Evolutionary conservation across 2,797 vertebrate species (phyloP), one percentile per base, ranked within the genome.

Genomic region (Sciaenops ocellatus): DNA sequence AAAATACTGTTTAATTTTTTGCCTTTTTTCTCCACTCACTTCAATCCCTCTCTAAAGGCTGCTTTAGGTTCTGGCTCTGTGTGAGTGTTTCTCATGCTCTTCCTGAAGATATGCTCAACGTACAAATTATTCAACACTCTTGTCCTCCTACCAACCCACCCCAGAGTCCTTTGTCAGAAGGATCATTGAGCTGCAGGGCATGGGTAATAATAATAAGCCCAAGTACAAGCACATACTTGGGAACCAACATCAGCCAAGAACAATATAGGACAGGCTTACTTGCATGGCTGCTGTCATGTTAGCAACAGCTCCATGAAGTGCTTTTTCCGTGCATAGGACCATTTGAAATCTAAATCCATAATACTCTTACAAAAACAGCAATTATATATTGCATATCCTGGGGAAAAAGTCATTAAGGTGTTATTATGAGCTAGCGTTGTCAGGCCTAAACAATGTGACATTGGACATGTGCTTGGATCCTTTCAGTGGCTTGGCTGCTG

Each of bases 101-200:
- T 79, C 61, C 82, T 89, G 73, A 87, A 83, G 83, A 90, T 87
- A 91, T 38, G 81, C 52, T 48, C 65, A 85, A 79, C 8, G 54
- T 85, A 88, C 84, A 92, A 87, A 88, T 93, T 88, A 91, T 90
- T 91, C 90, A 84, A 67, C 70, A 59, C 67, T 52, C 48, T n/a
- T 57, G 59, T 70, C 71, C 42, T 62, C 68, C 28, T 22, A 79
- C 76, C 79, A 80, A 81, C 82, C 69, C 46, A 76, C 38, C 55
- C 41, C 18, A 55, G 54, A 74, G 69, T 72, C 76, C 72, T 92
- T 86, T 84, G 77, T 90, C 72, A 83, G 77, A 83, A 72, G 85
- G 59, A 82, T 92, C 73, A 73, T 73, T 81, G 83, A 83, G 87
- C 87, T 88, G 84, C 70, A 83, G 83, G 78, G 80, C 83, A 84